These are phyloP conservation scores for Siphamia tubifer DNA, from an alignment of 2,113 vertebrate genomes.

Conservation along the genomic window DNA sequence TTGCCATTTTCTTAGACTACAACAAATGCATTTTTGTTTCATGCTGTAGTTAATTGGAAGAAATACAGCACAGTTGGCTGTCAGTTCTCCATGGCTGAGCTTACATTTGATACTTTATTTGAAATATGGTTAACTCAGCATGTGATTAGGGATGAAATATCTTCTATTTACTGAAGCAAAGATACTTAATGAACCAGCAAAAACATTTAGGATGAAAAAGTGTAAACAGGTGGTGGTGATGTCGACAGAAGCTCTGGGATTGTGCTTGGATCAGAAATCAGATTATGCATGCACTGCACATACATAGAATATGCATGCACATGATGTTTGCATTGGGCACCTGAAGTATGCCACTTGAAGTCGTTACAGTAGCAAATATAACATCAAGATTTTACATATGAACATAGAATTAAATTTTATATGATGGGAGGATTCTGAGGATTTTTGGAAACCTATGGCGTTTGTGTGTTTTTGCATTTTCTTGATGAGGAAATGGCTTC, in stretches of 20 bases:
- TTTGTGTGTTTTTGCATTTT: no score
- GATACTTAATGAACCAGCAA: neutral
- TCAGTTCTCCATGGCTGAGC: conserved; percentile 2
- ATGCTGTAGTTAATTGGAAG: conserved; percentile 27
- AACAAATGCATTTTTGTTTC: conserved; percentile 19
- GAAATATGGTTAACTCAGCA: neutral
- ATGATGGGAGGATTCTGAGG: no score
- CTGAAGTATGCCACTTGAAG: no score
- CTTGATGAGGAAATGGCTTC: no score
- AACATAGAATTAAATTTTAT: no score
- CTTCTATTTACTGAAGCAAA: neutral
- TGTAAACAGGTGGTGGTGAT: neutral
- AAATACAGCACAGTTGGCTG: conserved; percentile 2
- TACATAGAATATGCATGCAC: no score
- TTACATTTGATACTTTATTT: conserved; percentile 21
- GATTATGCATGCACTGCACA: no score
- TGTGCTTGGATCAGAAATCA: neutral
- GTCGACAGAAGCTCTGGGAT: neutral
- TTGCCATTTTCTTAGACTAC: neutral
- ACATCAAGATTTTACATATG: no score
- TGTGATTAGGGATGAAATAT: conserved; percentile 3
- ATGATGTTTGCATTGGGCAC: no score
- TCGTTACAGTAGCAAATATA: no score
- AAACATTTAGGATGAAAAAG: neutral
- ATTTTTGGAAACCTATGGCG: no score